Percentiles rank a stretch among this genome's conserved stretches.
Conservation (phyloP, 2,113 vertebrate genomes). For the Antechinus flavipes region DNA sequence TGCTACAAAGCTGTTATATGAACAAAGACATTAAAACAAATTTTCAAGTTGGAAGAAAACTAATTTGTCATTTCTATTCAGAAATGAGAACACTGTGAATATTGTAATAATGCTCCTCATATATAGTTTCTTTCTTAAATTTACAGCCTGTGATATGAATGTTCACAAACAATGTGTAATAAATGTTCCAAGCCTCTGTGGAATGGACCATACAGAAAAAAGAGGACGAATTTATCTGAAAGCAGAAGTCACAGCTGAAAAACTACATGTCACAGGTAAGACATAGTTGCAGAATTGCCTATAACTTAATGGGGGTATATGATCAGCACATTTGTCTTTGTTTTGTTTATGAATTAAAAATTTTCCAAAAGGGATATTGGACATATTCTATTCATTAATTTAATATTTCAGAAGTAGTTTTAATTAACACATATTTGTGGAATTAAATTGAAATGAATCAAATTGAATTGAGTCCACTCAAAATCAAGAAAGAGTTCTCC, state of each 20-base stretch:
- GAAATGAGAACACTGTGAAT: not conserved
- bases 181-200: slow-evolving; percentile 97
- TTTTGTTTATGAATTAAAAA: not conserved
- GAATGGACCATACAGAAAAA: slow-evolving; percentile 97
- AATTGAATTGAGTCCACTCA: not conserved
- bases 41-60: slow-evolving; percentile 17
- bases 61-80: not conserved
- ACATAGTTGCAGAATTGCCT: fast-evolving
- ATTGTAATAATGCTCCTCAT: not conserved
- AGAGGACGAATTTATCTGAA: slow-evolving; percentile 95
- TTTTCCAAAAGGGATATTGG: not conserved
- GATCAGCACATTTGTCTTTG: not conserved
- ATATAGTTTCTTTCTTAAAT: slow-evolving; percentile 37
- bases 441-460: not conserved
- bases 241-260: slow-evolving; percentile 93
- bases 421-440: not conserved
- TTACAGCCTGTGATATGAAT: slow-evolving; percentile 97
- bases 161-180: slow-evolving; percentile 98
- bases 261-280: slow-evolving; percentile 94
- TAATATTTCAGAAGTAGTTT: not conserved
- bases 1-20: slow-evolving; percentile 50
- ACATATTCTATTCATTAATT: not conserved
- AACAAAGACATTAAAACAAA: slow-evolving; percentile 49
- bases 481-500: not conserved
- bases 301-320: not conserved